Percentiles rank a stretch among this genome's conserved stretches.
These are phyloP conservation scores for Dromaius novaehollandiae DNA, from an alignment of 2,113 vertebrate genomes.

Conservation along the genomic window DNA sequence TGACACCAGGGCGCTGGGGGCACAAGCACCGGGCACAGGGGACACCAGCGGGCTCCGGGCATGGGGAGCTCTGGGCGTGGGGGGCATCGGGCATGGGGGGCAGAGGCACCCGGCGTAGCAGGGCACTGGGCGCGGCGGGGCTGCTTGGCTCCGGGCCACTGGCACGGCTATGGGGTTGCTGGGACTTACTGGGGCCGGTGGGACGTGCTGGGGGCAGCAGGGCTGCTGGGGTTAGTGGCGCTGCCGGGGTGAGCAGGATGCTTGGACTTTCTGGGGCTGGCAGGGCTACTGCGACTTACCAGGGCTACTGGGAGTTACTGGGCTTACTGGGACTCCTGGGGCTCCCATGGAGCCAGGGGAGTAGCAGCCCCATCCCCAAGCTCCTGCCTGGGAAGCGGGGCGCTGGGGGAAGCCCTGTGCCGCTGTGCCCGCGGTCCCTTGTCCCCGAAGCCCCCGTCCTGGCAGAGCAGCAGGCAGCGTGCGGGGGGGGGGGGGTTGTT, in stretches of 20 bases:
- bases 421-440: too few relatives aligned
- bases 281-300: too few relatives aligned
- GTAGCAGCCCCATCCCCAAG: background rate
- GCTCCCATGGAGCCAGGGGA: background rate
- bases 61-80: too few relatives aligned
- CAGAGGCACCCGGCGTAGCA: too few relatives aligned
- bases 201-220: background rate
- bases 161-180: background rate
- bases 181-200: background rate
- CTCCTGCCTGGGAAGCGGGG: background rate
- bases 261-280: background rate
- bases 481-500: background rate
- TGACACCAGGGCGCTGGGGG: background rate
- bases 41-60: background rate
- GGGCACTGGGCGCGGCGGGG: background rate
- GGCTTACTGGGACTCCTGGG: background rate
- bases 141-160: background rate
- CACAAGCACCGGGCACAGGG: too few relatives aligned
- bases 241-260: background rate
- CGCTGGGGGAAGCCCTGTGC: too few relatives aligned
- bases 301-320: background rate
- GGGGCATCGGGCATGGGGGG: background rate
- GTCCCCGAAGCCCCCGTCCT: background rate
- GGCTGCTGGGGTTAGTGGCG: too few relatives aligned
- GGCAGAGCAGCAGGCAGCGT: accelerated